Percentiles rank a stretch among this genome's conserved stretches.
phyloP scores from a whole-genome alignment of 2,888 invertebrate genomes.

The Bedellia somnulentella region DNA sequence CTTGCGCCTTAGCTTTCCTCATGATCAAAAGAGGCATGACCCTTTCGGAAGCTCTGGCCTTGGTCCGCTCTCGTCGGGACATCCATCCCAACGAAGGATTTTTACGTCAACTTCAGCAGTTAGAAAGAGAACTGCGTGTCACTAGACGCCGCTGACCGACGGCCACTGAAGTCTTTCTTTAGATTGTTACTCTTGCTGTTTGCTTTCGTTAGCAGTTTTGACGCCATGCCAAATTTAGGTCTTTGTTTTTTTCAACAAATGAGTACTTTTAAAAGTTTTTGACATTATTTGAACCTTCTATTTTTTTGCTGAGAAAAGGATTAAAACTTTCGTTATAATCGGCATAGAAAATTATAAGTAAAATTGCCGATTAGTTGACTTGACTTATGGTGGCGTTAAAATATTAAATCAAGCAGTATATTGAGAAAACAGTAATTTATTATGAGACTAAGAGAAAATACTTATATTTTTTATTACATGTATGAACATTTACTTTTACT shows the following conservation, averaged over 20 bases:
- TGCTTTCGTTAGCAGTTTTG: not conserved
- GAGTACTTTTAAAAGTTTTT: too few species aligned
- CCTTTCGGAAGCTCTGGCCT: constrained; percentile 71
- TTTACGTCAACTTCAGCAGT: constrained; percentile 72
- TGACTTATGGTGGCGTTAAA: too few species aligned
- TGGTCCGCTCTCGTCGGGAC: constrained; percentile 69
- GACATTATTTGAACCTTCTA: too few species aligned
- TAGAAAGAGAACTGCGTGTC: constrained; percentile 63
- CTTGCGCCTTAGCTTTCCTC: constrained; percentile 77
- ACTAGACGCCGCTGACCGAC: constrained; percentile 49
- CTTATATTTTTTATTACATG: too few species aligned
- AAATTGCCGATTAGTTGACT: too few species aligned
- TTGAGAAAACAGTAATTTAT: too few species aligned
- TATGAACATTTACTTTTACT: too few species aligned
- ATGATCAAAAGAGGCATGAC: constrained; percentile 79
- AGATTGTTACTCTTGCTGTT: constrained; percentile 16
- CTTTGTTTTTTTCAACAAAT: not conserved
- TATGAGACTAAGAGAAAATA: too few species aligned
- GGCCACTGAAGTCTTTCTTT: constrained; percentile 19
- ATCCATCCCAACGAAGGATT: constrained; percentile 83
- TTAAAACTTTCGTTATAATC: too few species aligned
- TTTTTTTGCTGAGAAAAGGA: too few species aligned
- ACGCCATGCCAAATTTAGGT: not conserved
- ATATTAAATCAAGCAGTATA: too few species aligned
- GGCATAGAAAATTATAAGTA: too few species aligned